Base-by-base conservation (phyloP, 1,140 invertebrate genomes). In the Nebria ingens region DNA sequence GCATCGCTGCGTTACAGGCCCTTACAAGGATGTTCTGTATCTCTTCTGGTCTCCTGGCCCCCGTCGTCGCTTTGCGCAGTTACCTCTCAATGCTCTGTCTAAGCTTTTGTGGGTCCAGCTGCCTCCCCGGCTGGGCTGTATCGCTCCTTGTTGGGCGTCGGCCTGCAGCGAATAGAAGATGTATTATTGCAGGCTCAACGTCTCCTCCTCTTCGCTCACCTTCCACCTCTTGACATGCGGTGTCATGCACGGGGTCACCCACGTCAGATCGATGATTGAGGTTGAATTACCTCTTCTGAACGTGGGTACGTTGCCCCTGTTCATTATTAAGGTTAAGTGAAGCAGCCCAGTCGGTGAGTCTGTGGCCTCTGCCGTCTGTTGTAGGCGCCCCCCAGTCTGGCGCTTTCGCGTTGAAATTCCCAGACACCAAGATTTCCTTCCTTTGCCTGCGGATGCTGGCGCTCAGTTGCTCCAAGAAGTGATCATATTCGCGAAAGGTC, bases 381-480 rank as follows among this genome's bases (percentile, higher is more conserved):
- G 15, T 2, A 1, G 52, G 0, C 56, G 57, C 61, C 1, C 64
- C 60, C 60, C 60, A 64, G 15, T 65, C 62, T 9, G 40, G 9
- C 0, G 62, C 55, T 25, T 40, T 59, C 2, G 60, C 55, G 51
- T 65, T 66, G 11, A 64, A 58, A 19, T 65, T 60, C 2, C 62
- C 61, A 1, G 49, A 59, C 0, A 66, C 45, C 2, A 61, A 13
- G 4, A 13, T 29, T 29, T 29, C 13, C 4, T 4, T 13, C 4
- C 25, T 29, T 29, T 6, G 4, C 13, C 25, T 4, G 4, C 25
- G 4, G 4, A 29, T 4, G 13, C 13, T 29, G 25, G 4, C 25
- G 4, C 4, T 4, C 4, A 29, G 25, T 6, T 13, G 4, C 4
- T 29, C 4, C 13, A 29, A 13, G 13, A 29, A 29, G 4, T 29